Conservation (phyloP, 2,888 invertebrate species). For the Mesorhabditis spiculigera region DNA sequence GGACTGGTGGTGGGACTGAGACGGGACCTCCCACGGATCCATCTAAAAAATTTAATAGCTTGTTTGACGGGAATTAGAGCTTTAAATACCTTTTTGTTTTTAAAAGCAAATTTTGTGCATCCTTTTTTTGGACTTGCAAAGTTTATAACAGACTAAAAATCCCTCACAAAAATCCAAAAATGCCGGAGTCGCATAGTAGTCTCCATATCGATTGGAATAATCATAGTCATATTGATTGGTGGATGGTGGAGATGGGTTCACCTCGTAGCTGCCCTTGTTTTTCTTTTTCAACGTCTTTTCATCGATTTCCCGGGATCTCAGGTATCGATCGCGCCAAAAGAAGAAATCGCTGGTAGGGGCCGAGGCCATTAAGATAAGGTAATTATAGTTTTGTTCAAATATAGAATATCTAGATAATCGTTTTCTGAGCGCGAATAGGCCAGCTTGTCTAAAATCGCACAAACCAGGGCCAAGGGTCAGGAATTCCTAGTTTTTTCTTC, state of each 20-base stretch:
- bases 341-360: slow-evolving; percentile 1
- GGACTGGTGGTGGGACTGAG: neutral
- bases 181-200: neutral
- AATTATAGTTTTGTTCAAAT: too few species aligned
- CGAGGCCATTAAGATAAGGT: neutral
- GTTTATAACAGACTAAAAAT: neutral
- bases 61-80: too few species aligned
- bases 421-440: too few species aligned
- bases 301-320: neutral
- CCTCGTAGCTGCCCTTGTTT: neutral
- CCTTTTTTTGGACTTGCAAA: neutral
- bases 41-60: neutral
- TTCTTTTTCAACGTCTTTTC: neutral
- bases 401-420: too few species aligned
- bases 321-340: neutral
- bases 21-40: neutral
- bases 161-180: neutral
- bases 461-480: too few species aligned
- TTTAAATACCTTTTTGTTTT: too few species aligned
- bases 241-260: neutral
- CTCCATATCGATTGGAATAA: neutral
- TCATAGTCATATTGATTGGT: neutral
- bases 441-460: too few species aligned
- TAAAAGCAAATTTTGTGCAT: too few species aligned
- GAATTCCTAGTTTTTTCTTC: too few species aligned